These are phyloP conservation scores for Oreocharis arfaki DNA, from an alignment of 2,113 vertebrate species.

Conservation along the genomic window DNA sequence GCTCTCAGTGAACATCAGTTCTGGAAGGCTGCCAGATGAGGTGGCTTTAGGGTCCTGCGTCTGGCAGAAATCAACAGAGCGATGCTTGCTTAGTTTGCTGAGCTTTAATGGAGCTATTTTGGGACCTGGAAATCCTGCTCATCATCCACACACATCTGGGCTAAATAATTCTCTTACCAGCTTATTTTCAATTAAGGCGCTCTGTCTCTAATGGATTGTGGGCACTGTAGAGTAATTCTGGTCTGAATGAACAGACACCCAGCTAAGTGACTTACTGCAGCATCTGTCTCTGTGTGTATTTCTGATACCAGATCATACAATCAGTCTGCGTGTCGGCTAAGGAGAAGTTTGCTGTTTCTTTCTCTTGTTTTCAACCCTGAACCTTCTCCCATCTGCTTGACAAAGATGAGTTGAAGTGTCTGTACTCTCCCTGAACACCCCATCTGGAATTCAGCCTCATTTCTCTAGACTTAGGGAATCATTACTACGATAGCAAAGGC, in stretches of 20 bases:
- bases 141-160: not conserved
- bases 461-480: not conserved
- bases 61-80: not conserved
- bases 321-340: not conserved
- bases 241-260: not conserved
- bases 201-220: not conserved
- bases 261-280: not conserved
- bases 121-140: not conserved
- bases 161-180: not conserved
- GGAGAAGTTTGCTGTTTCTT: not conserved
- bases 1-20: not conserved
- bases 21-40: not conserved
- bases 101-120: not conserved
- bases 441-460: not conserved
- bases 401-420: not conserved
- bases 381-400: not conserved
- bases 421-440: not conserved
- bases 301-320: not conserved
- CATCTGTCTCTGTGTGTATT: not conserved
- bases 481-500: not conserved
- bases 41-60: not conserved
- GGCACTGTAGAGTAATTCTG: not conserved
- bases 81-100: not conserved
- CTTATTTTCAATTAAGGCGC: conserved; percentile 1
- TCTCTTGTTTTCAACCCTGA: not conserved